Evolutionary conservation across 2,797 vertebrate genomes (phyloP).

Genomic region (Pelochelys cantorii): DNA sequence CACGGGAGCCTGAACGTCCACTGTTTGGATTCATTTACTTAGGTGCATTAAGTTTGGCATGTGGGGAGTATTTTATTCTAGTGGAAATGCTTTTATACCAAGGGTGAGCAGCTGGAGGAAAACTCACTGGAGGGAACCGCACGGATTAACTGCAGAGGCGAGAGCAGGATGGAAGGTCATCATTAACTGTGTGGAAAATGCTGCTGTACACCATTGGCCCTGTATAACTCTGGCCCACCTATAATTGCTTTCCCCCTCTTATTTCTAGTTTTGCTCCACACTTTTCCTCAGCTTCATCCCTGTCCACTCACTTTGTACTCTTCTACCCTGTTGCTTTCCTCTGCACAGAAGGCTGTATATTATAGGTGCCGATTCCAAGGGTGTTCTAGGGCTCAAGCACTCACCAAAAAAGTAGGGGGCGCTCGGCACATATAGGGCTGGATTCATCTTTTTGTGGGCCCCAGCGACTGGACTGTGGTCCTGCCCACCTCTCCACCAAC

Average conservation of each 20-base stretch:
- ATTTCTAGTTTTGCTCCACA: background rate
- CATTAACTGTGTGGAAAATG: background rate
- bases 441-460: no score
- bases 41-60: background rate
- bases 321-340: background rate
- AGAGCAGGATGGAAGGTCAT: background rate
- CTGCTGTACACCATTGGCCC: background rate
- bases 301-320: background rate
- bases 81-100: conserved; percentile 36
- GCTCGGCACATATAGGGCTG: no score
- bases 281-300: background rate
- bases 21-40: conserved; percentile 38
- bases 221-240: background rate
- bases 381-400: no score
- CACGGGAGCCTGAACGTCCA: conserved; percentile 40
- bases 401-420: no score
- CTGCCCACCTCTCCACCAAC: no score
- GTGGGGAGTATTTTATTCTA: conserved; percentile 47
- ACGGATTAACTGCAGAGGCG: conserved; percentile 13
- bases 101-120: conserved; percentile 3
- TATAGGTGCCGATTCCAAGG: no score
- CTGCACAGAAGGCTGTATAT: background rate
- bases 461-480: no score
- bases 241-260: background rate
- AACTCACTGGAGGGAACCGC: background rate